Evolutionary conservation across 2,113 vertebrate species (phyloP), one percentile per base, ranked within the genome.

Genomic region (Microtus pennsylvanicus): DNA sequence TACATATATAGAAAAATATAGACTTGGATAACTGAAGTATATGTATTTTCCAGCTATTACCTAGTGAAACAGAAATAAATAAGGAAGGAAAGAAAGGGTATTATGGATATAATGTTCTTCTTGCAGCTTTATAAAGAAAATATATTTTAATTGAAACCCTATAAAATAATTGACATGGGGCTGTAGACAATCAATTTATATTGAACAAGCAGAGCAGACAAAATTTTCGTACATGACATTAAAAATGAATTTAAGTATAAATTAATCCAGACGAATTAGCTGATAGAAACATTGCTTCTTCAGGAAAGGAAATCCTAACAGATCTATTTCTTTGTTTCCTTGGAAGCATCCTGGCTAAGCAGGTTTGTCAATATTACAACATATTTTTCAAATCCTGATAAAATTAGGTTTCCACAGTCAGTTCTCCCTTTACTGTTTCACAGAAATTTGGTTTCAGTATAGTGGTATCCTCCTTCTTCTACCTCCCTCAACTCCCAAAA

Each of bases 231-330:
- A 93, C 61, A 75, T 78, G 52, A 61, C 35, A 83, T 87, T 76
- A 96, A 95, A 94, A 91, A 93, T 90, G 70, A 92, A 90, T 85
- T 47, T 77, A 86, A 90, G 33, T 67, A 10, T 86, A 94, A 93
- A 93, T 89, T 5, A 94, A 80, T 38, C 81, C 75, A 89, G 74
- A 58, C 2, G 65, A 95, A 95, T 92, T 92, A 83, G 33, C 61
- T 75, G 78, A 82, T 86, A 90, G 21, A 77, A 89, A 16, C 28
- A 78, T 80, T 55, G 91, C 21, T 58, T 55, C 1, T 87, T 42
- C 17, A 95, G 65, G 50, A 50, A 92, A 88, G 50, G 35, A 83
- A 16, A 87, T 11, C 10, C 5, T 52, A 65, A 81, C 24, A 70
- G 58, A 30, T 33, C 52, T 47, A 76, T 67, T 75, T 52, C 5